These are phyloP conservation scores for Aplysina aerophoba DNA, from an alignment of 37 sponge, comb jelly and placozoan species.

Conservation along the genomic window DNA sequence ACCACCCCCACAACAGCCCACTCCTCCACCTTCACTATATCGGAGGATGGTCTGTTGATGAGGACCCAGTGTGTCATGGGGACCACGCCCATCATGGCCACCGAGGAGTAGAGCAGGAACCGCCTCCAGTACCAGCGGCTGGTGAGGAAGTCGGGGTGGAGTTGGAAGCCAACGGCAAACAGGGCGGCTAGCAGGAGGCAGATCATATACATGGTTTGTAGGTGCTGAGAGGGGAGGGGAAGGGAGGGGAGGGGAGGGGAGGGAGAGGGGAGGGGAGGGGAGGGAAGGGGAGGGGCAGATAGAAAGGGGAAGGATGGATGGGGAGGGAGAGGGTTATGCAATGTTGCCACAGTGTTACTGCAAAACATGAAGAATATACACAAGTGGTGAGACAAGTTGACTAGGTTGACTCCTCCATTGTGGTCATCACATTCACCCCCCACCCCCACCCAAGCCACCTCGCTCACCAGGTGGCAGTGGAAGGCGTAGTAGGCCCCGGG, in stretches of 20 bases:
- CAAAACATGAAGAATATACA: too few species aligned
- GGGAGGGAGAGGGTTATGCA: too few species aligned
- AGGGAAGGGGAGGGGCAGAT: too few species aligned
- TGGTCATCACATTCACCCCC: background rate
- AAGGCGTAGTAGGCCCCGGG: slow-evolving; percentile 90
- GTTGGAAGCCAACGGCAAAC: slow-evolving; percentile 12
- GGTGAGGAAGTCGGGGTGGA: slow-evolving; percentile 79
- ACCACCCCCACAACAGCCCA: too few species aligned
- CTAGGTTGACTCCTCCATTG: too few species aligned
- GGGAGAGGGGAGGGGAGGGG: background rate
- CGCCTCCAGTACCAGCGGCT: slow-evolving; percentile 72
- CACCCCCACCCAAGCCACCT: too few species aligned
- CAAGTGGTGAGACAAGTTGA: too few species aligned
- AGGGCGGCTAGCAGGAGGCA: slow-evolving; percentile 34
- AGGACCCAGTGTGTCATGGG: slow-evolving; percentile 84
- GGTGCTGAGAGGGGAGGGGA: slow-evolving; percentile 53
- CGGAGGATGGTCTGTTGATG: slow-evolving; percentile 45
- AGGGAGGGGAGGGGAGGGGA: background rate
- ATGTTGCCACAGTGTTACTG: too few species aligned
- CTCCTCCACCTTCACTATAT: slow-evolving; percentile 74
- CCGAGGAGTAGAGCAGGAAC: slow-evolving; percentile 69
- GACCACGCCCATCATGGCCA: slow-evolving; percentile 74
- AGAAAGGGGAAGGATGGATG: too few species aligned
- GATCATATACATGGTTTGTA: slow-evolving; percentile 67
- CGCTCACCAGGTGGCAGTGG: slow-evolving; percentile 72